Conservation (phyloP, 2,888 invertebrate species). For the Bombylius major region DNA sequence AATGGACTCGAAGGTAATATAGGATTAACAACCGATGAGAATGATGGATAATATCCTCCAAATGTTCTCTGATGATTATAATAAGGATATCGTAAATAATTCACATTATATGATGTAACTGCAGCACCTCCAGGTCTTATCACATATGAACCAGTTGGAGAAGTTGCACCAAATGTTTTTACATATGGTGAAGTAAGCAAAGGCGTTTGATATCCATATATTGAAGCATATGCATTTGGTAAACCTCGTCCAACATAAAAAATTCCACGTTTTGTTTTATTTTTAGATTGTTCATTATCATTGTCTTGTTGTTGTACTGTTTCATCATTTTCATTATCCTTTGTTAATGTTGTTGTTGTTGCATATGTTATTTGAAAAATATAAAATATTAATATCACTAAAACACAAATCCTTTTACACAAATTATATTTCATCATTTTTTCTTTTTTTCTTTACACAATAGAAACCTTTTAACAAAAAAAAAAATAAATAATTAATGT, state of each 20-base stretch:
- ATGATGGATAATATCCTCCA: not conserved
- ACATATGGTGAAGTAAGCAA: not conserved
- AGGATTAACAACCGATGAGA: not conserved
- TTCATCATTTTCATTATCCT: not conserved
- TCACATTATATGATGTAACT: slow-evolving; percentile 9
- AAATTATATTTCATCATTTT: not conserved
- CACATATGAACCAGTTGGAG: not conserved
- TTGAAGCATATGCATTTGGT: slow-evolving; percentile 1
- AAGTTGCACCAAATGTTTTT: not conserved
- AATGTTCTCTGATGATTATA: not conserved
- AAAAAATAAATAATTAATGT: too few species aligned
- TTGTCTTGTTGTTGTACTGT: not conserved
- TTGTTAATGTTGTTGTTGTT: not conserved
- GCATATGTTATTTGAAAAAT: not conserved
- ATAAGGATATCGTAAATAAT: slow-evolving; percentile 8
- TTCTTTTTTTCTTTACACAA: too few species aligned
- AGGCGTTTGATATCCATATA: slow-evolving; percentile 4
- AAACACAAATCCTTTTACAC: not conserved
- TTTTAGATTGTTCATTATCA: not conserved
- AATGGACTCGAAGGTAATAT: not conserved
- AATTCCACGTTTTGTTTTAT: slow-evolving; percentile 3
- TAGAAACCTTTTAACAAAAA: too few species aligned
- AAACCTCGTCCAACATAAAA: slow-evolving; percentile 1
- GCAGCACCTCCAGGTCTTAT: slow-evolving; percentile 9
- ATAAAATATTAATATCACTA: not conserved